A percentile compares a stretch with the other conserved stretches of the same genome.
These are phyloP conservation scores for Cheilosia vulpina DNA, from an alignment of 2,888 invertebrate species.

Conservation along the genomic window DNA sequence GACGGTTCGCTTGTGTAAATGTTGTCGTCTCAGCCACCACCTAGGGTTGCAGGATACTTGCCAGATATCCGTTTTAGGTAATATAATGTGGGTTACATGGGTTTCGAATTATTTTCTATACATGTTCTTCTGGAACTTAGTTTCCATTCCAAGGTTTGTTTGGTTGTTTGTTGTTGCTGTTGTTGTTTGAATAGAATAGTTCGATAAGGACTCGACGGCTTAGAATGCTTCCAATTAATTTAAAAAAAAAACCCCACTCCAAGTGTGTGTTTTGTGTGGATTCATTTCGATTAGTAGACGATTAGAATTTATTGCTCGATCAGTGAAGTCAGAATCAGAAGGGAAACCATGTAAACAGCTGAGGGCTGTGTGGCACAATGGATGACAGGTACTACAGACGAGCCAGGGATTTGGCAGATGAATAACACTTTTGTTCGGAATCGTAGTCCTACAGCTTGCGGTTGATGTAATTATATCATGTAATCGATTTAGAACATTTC, in stretches of 20 bases:
- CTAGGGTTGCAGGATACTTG: no score
- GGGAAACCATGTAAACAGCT: not conserved
- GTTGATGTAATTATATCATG: no score
- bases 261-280: constrained; percentile 28
- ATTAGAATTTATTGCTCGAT: constrained; percentile 47
- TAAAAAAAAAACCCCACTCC: not conserved
- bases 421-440: not conserved
- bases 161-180: not conserved
- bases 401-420: not conserved
- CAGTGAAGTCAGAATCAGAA: constrained; percentile 29
- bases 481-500: no score
- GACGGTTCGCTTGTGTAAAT: constrained; percentile 21
- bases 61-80: no score
- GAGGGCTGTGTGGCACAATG: not conserved
- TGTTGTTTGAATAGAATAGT: not conserved
- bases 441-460: no score
- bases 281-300: constrained; percentile 50
- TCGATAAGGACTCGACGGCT: not conserved
- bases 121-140: constrained; percentile 10
- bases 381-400: not conserved
- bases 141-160: constrained; percentile 26
- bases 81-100: not conserved
- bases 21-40: not conserved
- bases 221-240: constrained; percentile 49
- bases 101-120: constrained; percentile 42